Base-by-base conservation (phyloP, 2,888 invertebrate species). In the Amorpha juglandis region DNA sequence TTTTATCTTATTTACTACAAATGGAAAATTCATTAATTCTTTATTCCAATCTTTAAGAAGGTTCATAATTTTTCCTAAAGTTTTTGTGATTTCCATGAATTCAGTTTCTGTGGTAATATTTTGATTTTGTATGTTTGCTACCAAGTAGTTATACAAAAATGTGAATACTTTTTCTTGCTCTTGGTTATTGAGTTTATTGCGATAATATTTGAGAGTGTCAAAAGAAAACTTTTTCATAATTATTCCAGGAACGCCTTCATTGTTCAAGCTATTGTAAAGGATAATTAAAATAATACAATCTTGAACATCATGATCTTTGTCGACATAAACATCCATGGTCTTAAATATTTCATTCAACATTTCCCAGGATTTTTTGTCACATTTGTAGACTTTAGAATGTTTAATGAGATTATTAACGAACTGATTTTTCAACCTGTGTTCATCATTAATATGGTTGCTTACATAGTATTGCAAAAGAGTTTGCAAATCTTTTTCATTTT, bases 21-120 rank as follows among this genome's bases (percentile, higher is more conserved):
- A 52, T 3, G 88, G 83, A 71, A 78, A 86, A 53, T 87, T 79
- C 21, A 63, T 12, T 4, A 90, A 66, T 35, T 81, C 69, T 69
- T 87, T 88, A 19, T 83, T 69, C 87, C 87, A 90, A 68, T 82
- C 84, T 35, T 72, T 71, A 47, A 91, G 64, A 65, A 90, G 73
- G 14, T 70, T 63, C 50, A 88, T 70, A 62, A 78, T 67, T 8
- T 71, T 53, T 48, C 75, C 63, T 19, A 84, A 16, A 42, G 64
- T 62, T 27, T 66, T 33, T 62, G 84, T 63, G 9, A 72, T 67
- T 51, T 71, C 63, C 12, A 52, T 53, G 19, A 83, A 78, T 4
- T 80, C 76, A 1, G 72, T 70, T 73, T 81, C 75, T 62, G 71
- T 75, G 19, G 67, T 63, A 33, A 82, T 72, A 42, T 70, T 65